Conservation (phyloP, 2,113 vertebrate genomes). For the Spermophilus dauricus region DNA sequence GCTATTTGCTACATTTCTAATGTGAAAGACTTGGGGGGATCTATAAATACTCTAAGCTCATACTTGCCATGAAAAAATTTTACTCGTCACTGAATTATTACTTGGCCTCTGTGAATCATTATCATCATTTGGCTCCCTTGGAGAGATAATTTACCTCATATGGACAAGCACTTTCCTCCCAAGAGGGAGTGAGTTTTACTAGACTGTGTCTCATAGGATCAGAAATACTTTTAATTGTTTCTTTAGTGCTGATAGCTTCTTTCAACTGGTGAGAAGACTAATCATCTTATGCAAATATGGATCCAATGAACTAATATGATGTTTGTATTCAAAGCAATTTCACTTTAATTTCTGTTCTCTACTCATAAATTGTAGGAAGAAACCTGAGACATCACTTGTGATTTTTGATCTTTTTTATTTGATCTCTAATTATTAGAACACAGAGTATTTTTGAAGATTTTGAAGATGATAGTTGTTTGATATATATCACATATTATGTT, state of each 20-base stretch:
- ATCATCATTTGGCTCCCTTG: constrained; percentile 81
- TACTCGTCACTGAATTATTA: constrained; percentile 80
- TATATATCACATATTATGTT: background rate
- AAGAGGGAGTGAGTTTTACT: constrained; percentile 74
- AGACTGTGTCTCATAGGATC: constrained; percentile 66
- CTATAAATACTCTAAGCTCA: constrained; percentile 79
- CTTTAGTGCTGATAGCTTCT: constrained; percentile 73
- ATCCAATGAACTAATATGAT: constrained; percentile 75
- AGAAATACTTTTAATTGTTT: constrained; percentile 83
- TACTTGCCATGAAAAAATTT: constrained; percentile 79
- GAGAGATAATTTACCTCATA: constrained; percentile 85
- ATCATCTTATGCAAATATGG: constrained; percentile 83
- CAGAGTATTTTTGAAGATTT: constrained; percentile 29
- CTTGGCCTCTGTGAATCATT: constrained; percentile 83
- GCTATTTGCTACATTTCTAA: constrained; percentile 80
- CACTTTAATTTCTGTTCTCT: constrained; percentile 66
- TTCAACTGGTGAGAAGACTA: constrained; percentile 77
- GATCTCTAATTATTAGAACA: constrained; percentile 24
- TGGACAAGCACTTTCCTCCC: constrained; percentile 79
- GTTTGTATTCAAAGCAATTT: constrained; percentile 76
- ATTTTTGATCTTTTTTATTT: constrained; percentile 31
- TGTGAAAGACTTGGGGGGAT: constrained; percentile 70
- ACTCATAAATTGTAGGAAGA: constrained; percentile 43
- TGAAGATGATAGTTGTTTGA: background rate
- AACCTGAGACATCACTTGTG: constrained; percentile 34